Evolutionary conservation across 2,113 vertebrate genomes (phyloP), one percentile per base, ranked within the genome.

Genomic region (Alethe castanea): DNA sequence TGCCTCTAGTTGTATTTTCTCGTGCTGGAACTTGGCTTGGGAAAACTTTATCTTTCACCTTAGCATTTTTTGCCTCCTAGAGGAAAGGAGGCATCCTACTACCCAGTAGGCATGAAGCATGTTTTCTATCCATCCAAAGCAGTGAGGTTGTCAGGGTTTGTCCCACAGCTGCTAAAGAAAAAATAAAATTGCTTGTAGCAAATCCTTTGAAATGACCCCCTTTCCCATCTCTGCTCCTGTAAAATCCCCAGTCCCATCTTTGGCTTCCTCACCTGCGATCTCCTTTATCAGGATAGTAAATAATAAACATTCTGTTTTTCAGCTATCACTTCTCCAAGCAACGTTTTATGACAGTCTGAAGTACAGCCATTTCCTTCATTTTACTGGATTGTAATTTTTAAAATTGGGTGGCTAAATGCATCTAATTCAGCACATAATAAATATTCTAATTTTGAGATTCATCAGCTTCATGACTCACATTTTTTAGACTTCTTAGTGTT

Each of bases 141-240:
- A 52, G 19, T 17, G 50, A 69, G 14, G 3, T 72, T 89, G 11
- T 79, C 53, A 57, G 57, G 44, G 35, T 72, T 89, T 87, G 25
- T 91, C 42, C 45, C 20, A 54, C 35, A 87, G 28, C 12, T 53
- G 28, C 9, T 57, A 36, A 86, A 78, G 57, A 69, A 59, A 60
- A 80, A 44, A 18, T 42, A 60, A 80, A 47, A 18, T 45, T 69
- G 18, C 61, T 79, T 1, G 0, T 40, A 42, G n/a, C 0, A 1
- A 76, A 76, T 78, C 25, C 9, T 94, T 80, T 57, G 62, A 66
- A 76, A 10, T 26, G 53, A 48, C 36, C 8, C 16, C 6, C 20
- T 54, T 67, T 59, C 3, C 35, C 13, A 3, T 0, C 42, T 80
- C 2, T 1, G 2, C 42, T 26, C 17, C 50, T 82, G 31, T 11